Evolutionary conservation across 2,888 invertebrate genomes (phyloP).

Genomic region (Xanthia togata): DNA sequence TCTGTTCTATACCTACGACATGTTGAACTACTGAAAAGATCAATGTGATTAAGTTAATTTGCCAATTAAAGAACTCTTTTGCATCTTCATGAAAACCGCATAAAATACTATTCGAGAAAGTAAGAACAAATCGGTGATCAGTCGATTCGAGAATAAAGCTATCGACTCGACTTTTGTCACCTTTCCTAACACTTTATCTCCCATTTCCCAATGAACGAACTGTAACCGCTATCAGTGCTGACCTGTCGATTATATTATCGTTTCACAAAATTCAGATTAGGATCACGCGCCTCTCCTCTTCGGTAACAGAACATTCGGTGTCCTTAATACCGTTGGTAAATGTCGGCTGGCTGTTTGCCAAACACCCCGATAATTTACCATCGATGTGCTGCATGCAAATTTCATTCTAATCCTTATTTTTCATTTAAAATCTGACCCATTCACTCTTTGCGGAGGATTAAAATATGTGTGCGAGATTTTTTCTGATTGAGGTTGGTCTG

Average conservation of each 20-base stretch:
- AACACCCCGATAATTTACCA: constrained; percentile 84
- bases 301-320: constrained; percentile 72
- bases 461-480: constrained; percentile 25
- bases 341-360: constrained; percentile 82
- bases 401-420: constrained; percentile 80
- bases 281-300: constrained; percentile 73
- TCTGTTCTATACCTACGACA: background rate
- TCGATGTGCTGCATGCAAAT: constrained; percentile 83
- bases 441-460: constrained; percentile 50
- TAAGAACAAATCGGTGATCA: constrained; percentile 11
- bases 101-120: background rate
- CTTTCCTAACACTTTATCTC: constrained; percentile 42
- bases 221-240: constrained; percentile 38
- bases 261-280: constrained; percentile 73
- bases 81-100: background rate
- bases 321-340: constrained; percentile 79
- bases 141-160: constrained; percentile 16
- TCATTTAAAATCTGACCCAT: constrained; percentile 73
- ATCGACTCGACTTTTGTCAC: constrained; percentile 38
- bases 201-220: constrained; percentile 27
- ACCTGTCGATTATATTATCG: constrained; percentile 59
- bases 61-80: background rate
- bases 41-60: background rate
- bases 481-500: constrained; percentile 12
- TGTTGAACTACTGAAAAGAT: background rate